These are phyloP conservation scores for Lagorchestes hirsutus DNA, from an alignment of 2,797 vertebrate genomes.

Conservation along the genomic window DNA sequence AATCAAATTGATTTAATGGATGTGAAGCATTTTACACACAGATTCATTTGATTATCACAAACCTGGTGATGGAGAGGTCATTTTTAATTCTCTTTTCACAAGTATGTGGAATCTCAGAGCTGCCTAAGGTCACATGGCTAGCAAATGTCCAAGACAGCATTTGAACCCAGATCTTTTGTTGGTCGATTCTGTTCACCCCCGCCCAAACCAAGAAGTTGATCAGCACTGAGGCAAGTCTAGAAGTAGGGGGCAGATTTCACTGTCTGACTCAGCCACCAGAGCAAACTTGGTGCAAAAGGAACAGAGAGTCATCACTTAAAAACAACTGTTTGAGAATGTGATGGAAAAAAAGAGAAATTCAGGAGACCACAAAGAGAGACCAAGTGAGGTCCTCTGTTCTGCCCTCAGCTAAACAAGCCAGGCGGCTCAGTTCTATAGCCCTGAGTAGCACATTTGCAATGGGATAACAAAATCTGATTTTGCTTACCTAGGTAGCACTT, in stretches of 20 bases:
- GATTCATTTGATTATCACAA: background rate
- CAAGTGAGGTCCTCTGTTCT: background rate
- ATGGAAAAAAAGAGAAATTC: slow-evolving; percentile 33
- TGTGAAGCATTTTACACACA: background rate
- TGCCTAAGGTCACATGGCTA: background rate
- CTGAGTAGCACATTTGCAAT: slow-evolving; percentile 3
- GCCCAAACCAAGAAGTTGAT: background rate
- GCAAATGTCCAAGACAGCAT: background rate
- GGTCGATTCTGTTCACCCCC: background rate
- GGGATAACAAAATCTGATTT: slow-evolving; percentile 15
- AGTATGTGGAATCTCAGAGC: background rate
- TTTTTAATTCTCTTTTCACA: background rate
- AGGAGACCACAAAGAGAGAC: background rate
- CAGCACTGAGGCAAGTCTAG: too few species aligned
- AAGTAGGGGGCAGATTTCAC: background rate
- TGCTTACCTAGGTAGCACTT: background rate
- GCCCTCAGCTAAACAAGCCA: background rate
- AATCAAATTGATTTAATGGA: background rate
- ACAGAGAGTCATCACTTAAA: background rate
- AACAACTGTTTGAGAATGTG: background rate
- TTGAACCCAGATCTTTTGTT: background rate
- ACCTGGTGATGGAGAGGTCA: background rate
- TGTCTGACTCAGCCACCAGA: background rate
- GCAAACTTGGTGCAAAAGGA: background rate
- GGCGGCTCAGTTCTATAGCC: background rate